Base-by-base conservation (phyloP, 2,113 vertebrate genomes). In the Corynorhinus townsendii region DNA sequence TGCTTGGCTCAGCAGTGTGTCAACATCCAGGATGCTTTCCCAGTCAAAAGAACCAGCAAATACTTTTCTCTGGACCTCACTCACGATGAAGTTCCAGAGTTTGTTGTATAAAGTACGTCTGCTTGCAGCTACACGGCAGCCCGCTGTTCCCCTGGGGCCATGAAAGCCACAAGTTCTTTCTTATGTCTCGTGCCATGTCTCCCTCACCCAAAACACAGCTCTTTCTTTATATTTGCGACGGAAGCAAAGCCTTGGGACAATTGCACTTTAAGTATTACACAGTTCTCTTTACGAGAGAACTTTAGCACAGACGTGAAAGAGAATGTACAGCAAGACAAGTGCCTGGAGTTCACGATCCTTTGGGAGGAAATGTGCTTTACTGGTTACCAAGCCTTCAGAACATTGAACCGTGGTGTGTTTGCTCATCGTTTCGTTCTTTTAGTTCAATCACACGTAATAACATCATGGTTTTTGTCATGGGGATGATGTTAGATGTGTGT, bases 41-140 rank as follows among this genome's bases (percentile, higher is more conserved):
- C 99, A 2, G 99, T 99, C 98, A 99, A 99, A 98, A 99, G 99
- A 98, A 98, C 99, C 98, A 99, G 99, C 99, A 99, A 99, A 91
- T 99, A 99, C 98, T 99, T 99, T 97, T 99, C 99, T 33, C 97
- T 99, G 98, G 99, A 99, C 94, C 99, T 99, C 89, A 99, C 99
- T 94, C 99, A 98, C 1, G 99, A 99, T 0, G 99, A 99, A 92
- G 99, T 99, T 38, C 99, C 99, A 0, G 99, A 99, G 98, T 99
- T 99, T 2, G 99, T 99, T 11, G 99, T 99, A 73, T 99, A 98
- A 99, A 76, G 5, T 1, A 0, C 8, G 0, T 35, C 69, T 59
- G 43, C 45, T 0, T 38, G 24, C 71, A 54, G 40, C 76, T 72
- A 69, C 92, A 54, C 38, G 0, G 96, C 86, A 59, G 90, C 93